Conservation (phyloP, 2,888 invertebrate species). For the Drosophila mercatorum region DNA sequence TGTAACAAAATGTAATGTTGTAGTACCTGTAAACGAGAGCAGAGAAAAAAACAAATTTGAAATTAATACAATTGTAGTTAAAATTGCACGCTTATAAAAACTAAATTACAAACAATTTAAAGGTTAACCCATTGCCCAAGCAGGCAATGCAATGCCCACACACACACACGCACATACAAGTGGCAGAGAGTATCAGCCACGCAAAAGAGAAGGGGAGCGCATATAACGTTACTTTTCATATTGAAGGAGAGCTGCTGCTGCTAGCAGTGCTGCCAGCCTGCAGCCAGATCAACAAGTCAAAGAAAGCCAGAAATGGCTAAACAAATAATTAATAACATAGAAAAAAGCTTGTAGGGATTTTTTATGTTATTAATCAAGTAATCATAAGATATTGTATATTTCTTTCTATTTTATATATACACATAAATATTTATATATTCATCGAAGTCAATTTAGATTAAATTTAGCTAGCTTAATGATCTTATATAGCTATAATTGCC, state of each 20-base stretch:
- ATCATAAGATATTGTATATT: too few relatives aligned
- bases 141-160: not conserved
- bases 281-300: too few relatives aligned
- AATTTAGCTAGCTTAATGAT: too few relatives aligned
- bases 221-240: slow-evolving; percentile 16
- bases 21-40: slow-evolving; percentile 60
- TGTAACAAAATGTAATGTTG: slow-evolving; percentile 56
- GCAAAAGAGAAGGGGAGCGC: slow-evolving; percentile 14
- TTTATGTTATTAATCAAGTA: too few relatives aligned
- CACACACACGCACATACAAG: not conserved
- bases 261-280: not conserved
- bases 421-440: too few relatives aligned
- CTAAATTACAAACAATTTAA: not conserved
- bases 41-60: slow-evolving; percentile 7
- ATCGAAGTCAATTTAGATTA: too few relatives aligned
- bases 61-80: slow-evolving; percentile 21
- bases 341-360: too few relatives aligned
- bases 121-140: not conserved
- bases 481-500: too few relatives aligned
- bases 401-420: too few relatives aligned
- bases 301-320: too few relatives aligned
- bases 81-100: not conserved
- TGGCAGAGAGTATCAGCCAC: slow-evolving; percentile 8
- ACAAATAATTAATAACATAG: too few relatives aligned
- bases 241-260: slow-evolving; percentile 11